Evolutionary conservation across 2,797 vertebrate genomes (phyloP).

Genomic region (Malurus leucopterus): DNA sequence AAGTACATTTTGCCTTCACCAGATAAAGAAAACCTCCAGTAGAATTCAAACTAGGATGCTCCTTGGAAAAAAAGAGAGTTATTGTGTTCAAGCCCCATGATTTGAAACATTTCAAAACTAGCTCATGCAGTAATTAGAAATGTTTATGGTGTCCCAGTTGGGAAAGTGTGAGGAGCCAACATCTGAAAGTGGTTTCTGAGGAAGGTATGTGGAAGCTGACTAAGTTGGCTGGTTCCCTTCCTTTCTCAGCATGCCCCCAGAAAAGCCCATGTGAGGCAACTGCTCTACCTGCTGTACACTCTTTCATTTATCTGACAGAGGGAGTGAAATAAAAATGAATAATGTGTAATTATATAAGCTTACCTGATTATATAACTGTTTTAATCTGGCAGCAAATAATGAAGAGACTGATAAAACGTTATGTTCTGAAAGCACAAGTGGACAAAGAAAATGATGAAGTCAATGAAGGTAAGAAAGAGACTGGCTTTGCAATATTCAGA

Average conservation of each 20-base stretch:
- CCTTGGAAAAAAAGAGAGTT: background rate
- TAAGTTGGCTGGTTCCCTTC: background rate
- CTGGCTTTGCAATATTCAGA: background rate
- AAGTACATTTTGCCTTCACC: background rate
- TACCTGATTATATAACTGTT: background rate
- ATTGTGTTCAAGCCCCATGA: background rate
- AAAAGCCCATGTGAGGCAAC: background rate
- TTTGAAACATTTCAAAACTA: background rate
- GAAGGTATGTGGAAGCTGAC: background rate
- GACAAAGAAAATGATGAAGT: conserved; percentile 90
- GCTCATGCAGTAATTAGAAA: background rate
- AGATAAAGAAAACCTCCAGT: background rate
- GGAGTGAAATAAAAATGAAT: background rate
- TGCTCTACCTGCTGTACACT: background rate
- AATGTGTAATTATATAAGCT: background rate
- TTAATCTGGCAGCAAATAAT: conserved; percentile 83
- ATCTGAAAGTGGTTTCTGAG: background rate
- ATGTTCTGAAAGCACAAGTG: conserved; percentile 88
- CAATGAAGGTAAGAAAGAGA: conserved; percentile 80
- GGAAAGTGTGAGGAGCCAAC: background rate
- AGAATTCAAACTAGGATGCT: background rate
- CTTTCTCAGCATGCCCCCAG: background rate
- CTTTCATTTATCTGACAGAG: background rate
- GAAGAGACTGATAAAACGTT: conserved; percentile 88
- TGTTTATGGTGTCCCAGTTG: background rate